These are phyloP conservation scores for Pomacea maculata DNA, from an alignment of 1,140 invertebrate genomes.

Conservation along the genomic window DNA sequence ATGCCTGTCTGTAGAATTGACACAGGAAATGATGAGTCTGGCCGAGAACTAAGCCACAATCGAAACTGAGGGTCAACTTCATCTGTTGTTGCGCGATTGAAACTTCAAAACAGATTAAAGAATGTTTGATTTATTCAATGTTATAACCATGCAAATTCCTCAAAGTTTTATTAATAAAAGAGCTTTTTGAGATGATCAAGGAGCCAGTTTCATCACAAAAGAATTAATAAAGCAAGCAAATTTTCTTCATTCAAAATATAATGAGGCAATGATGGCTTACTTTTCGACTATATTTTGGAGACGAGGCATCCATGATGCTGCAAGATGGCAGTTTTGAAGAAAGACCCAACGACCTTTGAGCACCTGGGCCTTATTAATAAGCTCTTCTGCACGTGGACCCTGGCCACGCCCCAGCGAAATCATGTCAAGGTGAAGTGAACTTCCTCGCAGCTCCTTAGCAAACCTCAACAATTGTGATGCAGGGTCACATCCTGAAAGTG, in stretches of 20 bases:
- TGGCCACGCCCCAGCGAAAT: conserved; percentile 65
- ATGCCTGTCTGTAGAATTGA: conserved; percentile 62
- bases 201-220: no score
- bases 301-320: conserved; percentile 64
- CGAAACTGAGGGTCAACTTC: conserved; percentile 64
- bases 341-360: conserved; percentile 70
- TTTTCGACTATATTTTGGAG: conserved; percentile 62
- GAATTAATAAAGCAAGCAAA: not conserved
- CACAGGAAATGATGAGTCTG: conserved; percentile 61
- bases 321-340: conserved; percentile 69
- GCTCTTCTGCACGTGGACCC: conserved; percentile 63
- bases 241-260: not conserved
- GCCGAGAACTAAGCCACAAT: conserved; percentile 64
- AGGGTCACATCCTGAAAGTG: conserved; percentile 59
- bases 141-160: no score
- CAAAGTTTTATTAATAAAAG: no score
- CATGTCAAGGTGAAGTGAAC: conserved; percentile 63
- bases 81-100: conserved; percentile 51
- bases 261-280: conserved; percentile 34
- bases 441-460: conserved; percentile 62
- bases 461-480: conserved; percentile 59
- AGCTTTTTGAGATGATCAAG: no score
- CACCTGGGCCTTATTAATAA: conserved; percentile 63
- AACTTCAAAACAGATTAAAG: no score
- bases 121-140: no score